These are phyloP conservation scores for Dicranocentrus wangi DNA, from an alignment of 2,888 invertebrate species.

Conservation along the genomic window DNA sequence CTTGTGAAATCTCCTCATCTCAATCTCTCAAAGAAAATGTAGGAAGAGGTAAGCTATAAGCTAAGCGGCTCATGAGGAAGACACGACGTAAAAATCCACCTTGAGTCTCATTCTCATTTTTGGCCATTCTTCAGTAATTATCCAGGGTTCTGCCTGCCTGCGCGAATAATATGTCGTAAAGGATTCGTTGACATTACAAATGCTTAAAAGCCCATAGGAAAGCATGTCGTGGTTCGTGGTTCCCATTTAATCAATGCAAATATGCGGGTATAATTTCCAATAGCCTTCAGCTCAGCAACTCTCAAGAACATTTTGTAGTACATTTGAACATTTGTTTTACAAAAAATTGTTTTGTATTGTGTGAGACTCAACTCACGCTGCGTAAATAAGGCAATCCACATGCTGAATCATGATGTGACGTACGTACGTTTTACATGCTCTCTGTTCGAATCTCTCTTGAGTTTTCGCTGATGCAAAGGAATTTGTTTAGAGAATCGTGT, in stretches of 20 bases:
- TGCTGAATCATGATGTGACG: background rate
- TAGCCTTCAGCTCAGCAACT: background rate
- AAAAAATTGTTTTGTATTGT: too few relatives aligned
- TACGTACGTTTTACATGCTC: background rate
- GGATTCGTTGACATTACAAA: background rate
- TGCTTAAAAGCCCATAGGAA: too few relatives aligned
- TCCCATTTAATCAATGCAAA: slow-evolving; percentile 18
- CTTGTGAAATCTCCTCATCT: background rate
- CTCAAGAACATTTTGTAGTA: too few relatives aligned
- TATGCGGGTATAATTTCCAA: slow-evolving; percentile 23
- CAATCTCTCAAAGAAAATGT: slow-evolving; percentile 1
- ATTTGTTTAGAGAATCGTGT: too few relatives aligned
- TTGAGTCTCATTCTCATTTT: slow-evolving; percentile 23
- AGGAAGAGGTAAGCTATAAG: slow-evolving; percentile 14
- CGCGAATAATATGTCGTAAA: background rate
- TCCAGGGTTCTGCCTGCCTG: slow-evolving; percentile 25
- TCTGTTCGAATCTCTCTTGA: too few relatives aligned
- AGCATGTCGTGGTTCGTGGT: too few relatives aligned
- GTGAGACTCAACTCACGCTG: too few relatives aligned
- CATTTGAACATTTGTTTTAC: too few relatives aligned
- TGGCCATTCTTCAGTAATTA: slow-evolving; percentile 24
- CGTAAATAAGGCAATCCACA: background rate
- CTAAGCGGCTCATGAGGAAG: slow-evolving; percentile 15
- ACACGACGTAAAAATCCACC: slow-evolving; percentile 30
- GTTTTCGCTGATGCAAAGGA: too few relatives aligned